These are phyloP conservation scores for Tenthredo mesomela DNA, from an alignment of 2,888 invertebrate species.

Conservation along the genomic window DNA sequence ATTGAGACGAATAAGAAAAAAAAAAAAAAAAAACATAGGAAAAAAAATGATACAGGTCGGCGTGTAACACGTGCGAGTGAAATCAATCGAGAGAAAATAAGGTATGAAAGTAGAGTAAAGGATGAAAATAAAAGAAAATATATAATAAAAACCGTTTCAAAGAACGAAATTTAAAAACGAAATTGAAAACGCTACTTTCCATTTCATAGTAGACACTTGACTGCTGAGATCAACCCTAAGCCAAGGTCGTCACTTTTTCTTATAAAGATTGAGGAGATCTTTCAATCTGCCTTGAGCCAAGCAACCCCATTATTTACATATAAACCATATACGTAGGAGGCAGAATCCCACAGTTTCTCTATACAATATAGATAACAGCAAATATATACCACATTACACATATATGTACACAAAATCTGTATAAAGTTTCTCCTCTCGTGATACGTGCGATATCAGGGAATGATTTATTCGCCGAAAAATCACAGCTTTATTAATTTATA, in stretches of 20 bases:
- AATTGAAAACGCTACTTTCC: constrained; percentile 25
- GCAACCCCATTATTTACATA: constrained; percentile 10
- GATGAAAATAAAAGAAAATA: background rate
- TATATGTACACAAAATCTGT: background rate
- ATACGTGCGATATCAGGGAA: background rate
- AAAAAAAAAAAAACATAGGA: background rate
- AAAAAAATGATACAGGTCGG: background rate
- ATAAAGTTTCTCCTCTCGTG: background rate
- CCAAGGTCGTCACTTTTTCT: background rate
- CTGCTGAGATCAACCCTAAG: constrained; percentile 21
- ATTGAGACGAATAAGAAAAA: background rate
- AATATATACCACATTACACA: background rate
- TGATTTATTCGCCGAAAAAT: background rate
- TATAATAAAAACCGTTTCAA: background rate
- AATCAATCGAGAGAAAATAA: background rate
- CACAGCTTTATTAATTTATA: background rate
- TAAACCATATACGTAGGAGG: background rate
- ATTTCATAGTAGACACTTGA: constrained; percentile 24
- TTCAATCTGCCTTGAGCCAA: background rate
- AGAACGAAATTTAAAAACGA: constrained; percentile 13
- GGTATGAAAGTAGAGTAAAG: background rate
- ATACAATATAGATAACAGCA: background rate
- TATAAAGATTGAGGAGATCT: background rate
- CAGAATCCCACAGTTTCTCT: background rate
- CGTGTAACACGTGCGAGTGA: background rate